phyloP scores from a whole-genome alignment of 2,888 invertebrate species.

The Macaria liturata region DNA sequence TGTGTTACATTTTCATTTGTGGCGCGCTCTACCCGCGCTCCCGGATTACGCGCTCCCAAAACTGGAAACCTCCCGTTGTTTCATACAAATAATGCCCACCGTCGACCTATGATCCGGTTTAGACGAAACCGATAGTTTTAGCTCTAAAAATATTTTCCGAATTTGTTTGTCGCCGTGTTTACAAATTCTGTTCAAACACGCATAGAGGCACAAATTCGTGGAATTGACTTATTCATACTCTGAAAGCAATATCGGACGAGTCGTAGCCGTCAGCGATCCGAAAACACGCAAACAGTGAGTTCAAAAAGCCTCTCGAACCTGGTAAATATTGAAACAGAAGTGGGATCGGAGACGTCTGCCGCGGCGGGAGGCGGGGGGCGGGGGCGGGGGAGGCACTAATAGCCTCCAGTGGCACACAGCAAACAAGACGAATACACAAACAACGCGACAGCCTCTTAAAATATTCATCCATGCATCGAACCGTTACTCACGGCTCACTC shows the following conservation, averaged over 20 bases:
- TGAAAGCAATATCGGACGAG: constrained; percentile 70
- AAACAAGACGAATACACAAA: constrained; percentile 73
- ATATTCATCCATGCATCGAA: constrained; percentile 72
- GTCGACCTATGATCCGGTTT: constrained; percentile 22
- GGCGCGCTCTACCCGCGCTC: constrained; percentile 68
- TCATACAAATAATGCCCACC: constrained; percentile 53
- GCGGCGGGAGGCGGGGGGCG: constrained; percentile 42
- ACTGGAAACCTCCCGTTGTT: constrained; percentile 59
- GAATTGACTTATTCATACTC: constrained; percentile 78
- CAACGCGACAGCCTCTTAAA: constrained; percentile 66
- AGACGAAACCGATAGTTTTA: background rate
- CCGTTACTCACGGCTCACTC: constrained; percentile 48
- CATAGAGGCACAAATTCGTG: constrained; percentile 60
- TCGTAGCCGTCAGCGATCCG: constrained; percentile 78
- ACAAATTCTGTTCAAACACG: constrained; percentile 63
- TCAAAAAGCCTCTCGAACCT: constrained; percentile 82
- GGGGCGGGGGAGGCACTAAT: constrained; percentile 59
- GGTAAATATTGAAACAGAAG: constrained; percentile 83
- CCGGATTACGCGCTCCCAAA: constrained; percentile 67
- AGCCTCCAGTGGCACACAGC: constrained; percentile 82
- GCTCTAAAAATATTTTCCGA: constrained; percentile 46
- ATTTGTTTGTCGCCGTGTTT: constrained; percentile 52
- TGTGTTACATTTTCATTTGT: constrained; percentile 84
- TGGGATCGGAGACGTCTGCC: constrained; percentile 78
- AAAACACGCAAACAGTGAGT: constrained; percentile 81